These are phyloP conservation scores for Apotomis turbidana DNA, from an alignment of 2,888 invertebrate genomes.

Conservation along the genomic window DNA sequence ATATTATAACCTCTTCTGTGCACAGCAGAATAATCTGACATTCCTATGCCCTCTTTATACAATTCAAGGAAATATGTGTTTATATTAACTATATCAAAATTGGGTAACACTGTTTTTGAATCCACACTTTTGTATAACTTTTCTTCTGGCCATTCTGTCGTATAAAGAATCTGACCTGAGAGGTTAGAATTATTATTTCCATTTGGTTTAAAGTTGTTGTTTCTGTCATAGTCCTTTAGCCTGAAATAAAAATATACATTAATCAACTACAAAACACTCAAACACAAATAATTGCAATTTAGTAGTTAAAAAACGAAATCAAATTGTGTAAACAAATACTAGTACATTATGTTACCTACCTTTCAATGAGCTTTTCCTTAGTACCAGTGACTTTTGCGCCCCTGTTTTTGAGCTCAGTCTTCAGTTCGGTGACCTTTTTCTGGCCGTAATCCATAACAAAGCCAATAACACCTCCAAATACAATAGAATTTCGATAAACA, in stretches of 20 bases:
- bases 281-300: slow-evolving; percentile 15
- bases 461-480: slow-evolving; percentile 26
- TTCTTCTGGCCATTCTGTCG: not conserved
- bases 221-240: slow-evolving; percentile 1
- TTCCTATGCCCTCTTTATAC: slow-evolving; percentile 1
- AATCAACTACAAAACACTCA: not conserved
- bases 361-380: slow-evolving; percentile 30
- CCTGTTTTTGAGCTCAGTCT: slow-evolving; percentile 24
- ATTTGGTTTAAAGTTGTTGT: not conserved
- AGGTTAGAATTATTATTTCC: not conserved
- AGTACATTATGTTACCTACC: slow-evolving; percentile 1
- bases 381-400: slow-evolving; percentile 31
- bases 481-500: slow-evolving; percentile 8
- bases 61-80: not conserved
- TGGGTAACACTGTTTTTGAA: not conserved
- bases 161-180: too few species aligned
- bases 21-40: slow-evolving; percentile 37
- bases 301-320: slow-evolving; percentile 25
- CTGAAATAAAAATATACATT: not conserved
- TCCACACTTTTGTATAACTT: not conserved
- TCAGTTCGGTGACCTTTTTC: slow-evolving; percentile 21
- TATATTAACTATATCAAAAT: slow-evolving; percentile 2
- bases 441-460: slow-evolving; percentile 22
- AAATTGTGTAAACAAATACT: slow-evolving; percentile 17
- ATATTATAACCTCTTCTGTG: slow-evolving; percentile 40